A percentile compares a stretch with the other conserved stretches of the same genome.
These are phyloP conservation scores for Athalia rosae DNA, from an alignment of 2,888 invertebrate genomes.

Conservation along the genomic window DNA sequence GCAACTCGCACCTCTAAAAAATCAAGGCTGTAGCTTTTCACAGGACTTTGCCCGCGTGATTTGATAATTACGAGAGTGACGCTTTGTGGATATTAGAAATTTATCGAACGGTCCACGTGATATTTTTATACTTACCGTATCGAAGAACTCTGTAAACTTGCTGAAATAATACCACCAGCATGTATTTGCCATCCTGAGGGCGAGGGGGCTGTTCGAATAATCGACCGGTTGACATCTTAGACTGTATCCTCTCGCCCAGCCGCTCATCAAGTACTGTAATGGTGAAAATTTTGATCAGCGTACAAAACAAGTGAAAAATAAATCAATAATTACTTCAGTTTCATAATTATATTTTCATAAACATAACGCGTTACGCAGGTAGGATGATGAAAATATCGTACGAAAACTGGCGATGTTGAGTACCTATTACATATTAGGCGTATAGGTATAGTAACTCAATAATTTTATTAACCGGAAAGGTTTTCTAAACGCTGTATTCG, in stretches of 20 bases:
- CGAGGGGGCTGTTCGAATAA: slow-evolving; percentile 86
- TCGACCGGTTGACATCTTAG: slow-evolving; percentile 94
- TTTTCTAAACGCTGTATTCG: too few species aligned
- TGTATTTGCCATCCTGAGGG: slow-evolving; percentile 91
- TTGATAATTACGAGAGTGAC: background rate
- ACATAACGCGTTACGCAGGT: too few species aligned
- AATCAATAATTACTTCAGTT: too few species aligned
- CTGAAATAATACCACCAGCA: slow-evolving; percentile 99
- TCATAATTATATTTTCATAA: too few species aligned
- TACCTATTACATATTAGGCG: too few species aligned
- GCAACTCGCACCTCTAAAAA: background rate
- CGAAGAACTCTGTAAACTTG: slow-evolving; percentile 97
- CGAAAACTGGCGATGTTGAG: too few species aligned
- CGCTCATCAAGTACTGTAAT: slow-evolving; percentile 88
- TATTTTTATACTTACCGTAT: slow-evolving; percentile 82
- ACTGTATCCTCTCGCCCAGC: slow-evolving; percentile 94
- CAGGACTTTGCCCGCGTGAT: background rate
- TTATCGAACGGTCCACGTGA: background rate
- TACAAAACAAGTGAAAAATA: background rate
- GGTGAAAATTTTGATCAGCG: slow-evolving; percentile 52
- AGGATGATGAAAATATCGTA: too few species aligned
- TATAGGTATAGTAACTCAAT: too few species aligned
- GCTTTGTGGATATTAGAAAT: background rate
- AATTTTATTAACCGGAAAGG: too few species aligned
- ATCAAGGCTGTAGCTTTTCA: background rate